Base-by-base conservation (phyloP, 2,797 vertebrate species). In the Hafferia zeledoni region DNA sequence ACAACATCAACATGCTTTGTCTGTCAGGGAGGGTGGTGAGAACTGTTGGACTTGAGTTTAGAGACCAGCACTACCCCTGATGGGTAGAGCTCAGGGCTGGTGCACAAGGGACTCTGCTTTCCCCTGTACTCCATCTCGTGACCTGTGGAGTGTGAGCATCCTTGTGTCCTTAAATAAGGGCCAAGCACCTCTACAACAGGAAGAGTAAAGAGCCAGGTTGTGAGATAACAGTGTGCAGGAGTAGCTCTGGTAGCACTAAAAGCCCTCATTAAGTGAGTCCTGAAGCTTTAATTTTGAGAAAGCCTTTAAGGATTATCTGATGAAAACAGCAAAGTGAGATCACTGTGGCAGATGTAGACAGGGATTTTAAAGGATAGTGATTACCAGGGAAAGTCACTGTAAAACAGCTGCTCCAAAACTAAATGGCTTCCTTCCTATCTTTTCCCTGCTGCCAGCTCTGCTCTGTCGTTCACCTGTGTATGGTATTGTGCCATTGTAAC, bases 401-500 rank as follows among this genome's bases (percentile, higher is more conserved):
- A 82, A 94, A 96, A 77, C 93, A 93, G 85, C 65, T 90, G 80
- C 43, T 94, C 56, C 81, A 33, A 72, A 90, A 89, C 91, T 97
- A 96, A 97, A 96, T 77, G 77, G 89, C 88, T 96, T 93, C 79
- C 57, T 96, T 97, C 69, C 86, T 76, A 82, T 97, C 89, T 97
- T 60, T 83, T 57, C 97, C 60, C 60, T 52, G 70, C n/a, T 82
- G 44, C 60, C 89, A 99, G 99, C 95, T 96, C 98, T 7, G 99
- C 99, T 4, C 98, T 99, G 65, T 98, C 98, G 63, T 99, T 99
- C 98, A 99, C 99, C 97, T 99, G 99, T 71, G 99, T 98, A 19
- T 99, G 99, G 99, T 99, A 99, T 98, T 98, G 98, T 95, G 98
- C 98, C 77, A 98, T 99, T n/a, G 98, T 99, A 97, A 99, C 99